These are phyloP conservation scores for Crocodylus rhombifer DNA, from an alignment of 2,797 vertebrate genomes.

Conservation along the genomic window DNA sequence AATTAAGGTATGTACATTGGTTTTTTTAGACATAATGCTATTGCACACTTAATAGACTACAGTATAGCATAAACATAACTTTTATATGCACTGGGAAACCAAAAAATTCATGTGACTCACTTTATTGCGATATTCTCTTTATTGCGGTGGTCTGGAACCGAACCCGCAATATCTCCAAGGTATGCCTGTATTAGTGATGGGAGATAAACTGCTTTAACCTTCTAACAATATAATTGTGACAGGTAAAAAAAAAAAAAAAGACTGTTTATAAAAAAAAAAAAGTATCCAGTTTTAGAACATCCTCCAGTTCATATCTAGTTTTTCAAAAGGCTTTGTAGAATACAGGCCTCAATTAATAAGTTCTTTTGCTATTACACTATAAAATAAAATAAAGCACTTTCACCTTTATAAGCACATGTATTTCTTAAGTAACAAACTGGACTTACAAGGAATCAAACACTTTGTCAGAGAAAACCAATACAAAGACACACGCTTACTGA, in stretches of 20 bases:
- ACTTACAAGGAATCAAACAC: neutral
- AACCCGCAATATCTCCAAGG: too few relatives aligned
- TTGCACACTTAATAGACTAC: too few relatives aligned
- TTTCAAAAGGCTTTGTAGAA: neutral
- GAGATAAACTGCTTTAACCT: neutral
- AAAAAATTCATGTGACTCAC: too few relatives aligned
- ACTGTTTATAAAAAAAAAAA: neutral
- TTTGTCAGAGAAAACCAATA: neutral
- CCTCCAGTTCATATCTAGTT: neutral
- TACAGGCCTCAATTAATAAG: fast-evolving
- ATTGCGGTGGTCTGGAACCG: too few relatives aligned
- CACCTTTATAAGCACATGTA: neutral
- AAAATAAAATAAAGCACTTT: neutral
- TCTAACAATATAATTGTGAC: neutral
- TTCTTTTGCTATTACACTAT: neutral
- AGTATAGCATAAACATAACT: too few relatives aligned
- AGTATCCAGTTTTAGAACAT: neutral
- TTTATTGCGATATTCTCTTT: too few relatives aligned
- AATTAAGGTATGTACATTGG: too few relatives aligned
- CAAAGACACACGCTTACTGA: neutral
- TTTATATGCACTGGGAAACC: too few relatives aligned
- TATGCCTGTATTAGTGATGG: neutral
- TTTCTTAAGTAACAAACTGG: neutral
- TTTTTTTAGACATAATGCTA: too few relatives aligned
- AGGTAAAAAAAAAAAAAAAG: neutral